Percentiles rank a stretch among this genome's conserved stretches.
Conservation (phyloP, 2,113 vertebrate genomes). For the Gulo gulo region DNA sequence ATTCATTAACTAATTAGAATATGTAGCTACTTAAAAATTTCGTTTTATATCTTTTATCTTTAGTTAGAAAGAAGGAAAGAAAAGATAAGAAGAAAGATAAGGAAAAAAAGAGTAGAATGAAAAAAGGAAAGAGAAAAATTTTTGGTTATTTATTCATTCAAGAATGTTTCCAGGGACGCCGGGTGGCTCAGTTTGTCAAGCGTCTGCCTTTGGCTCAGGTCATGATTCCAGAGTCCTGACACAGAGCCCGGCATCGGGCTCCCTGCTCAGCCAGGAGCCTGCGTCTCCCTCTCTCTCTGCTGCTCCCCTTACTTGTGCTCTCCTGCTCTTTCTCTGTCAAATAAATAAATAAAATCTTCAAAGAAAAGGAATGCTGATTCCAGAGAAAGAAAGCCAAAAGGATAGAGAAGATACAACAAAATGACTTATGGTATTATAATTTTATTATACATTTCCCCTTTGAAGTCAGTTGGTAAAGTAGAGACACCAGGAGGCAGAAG, state of each 20-base stretch:
- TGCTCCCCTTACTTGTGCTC: too few relatives aligned
- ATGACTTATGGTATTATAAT: background rate
- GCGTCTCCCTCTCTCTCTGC: too few relatives aligned
- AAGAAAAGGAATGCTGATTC: background rate
- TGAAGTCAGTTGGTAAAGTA: background rate
- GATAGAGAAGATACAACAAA: background rate
- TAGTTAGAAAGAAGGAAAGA: background rate
- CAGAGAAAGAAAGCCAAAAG: background rate
- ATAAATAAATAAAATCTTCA: too few relatives aligned
- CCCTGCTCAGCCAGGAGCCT: too few relatives aligned
- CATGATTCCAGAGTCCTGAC: too few relatives aligned
- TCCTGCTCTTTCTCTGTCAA: too few relatives aligned
- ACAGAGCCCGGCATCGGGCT: too few relatives aligned
- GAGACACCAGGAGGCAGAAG: background rate
- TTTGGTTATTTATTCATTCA: background rate
- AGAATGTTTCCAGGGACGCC: background rate
- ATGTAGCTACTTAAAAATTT: background rate
- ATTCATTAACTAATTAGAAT: conserved; percentile 10
- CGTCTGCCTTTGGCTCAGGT: too few relatives aligned
- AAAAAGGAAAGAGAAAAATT: background rate
- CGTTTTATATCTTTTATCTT: background rate
- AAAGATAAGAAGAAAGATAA: background rate
- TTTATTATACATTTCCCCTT: background rate
- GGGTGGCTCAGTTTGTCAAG: too few relatives aligned
- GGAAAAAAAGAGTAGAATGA: background rate